Evolutionary conservation across 35 echinoderm and acorn worm species (phyloP).

Genomic region (Amphiura filiformis): DNA sequence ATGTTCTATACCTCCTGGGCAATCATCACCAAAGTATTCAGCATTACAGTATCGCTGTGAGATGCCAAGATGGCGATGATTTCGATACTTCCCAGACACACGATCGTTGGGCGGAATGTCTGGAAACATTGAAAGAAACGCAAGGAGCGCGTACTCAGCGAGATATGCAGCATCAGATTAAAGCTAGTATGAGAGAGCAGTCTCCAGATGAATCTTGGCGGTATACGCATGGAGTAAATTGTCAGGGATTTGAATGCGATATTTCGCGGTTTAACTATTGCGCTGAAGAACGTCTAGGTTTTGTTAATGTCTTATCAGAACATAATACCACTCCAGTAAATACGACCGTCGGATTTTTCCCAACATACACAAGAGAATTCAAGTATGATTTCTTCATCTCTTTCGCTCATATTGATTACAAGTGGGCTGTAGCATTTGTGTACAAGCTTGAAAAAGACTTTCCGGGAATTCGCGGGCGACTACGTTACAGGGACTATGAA

Average conservation of each 20-base stretch:
- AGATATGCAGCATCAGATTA: conserved; percentile 24
- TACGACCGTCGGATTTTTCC: not conserved
- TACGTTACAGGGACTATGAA: conserved; percentile 83
- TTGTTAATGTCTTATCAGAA: conserved; percentile 70
- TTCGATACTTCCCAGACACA: conserved; percentile 75
- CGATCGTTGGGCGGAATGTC: conserved; percentile 69
- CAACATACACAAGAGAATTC: conserved; percentile 1
- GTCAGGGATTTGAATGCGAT: conserved; percentile 85
- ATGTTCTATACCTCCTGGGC: conserved; percentile 55
- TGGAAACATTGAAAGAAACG: conserved; percentile 53
- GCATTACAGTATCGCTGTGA: conserved; percentile 59
- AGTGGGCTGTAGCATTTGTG: conserved; percentile 80
- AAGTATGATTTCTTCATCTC: conserved; percentile 87
- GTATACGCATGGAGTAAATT: conserved; percentile 55
- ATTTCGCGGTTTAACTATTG: conserved; percentile 79
- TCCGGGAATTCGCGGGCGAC: conserved; percentile 41
- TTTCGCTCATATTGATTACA: conserved; percentile 80
- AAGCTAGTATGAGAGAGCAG: conserved; percentile 23
- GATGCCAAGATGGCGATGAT: conserved; percentile 49
- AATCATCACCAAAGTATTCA: not conserved
- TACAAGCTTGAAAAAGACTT: conserved; percentile 73
- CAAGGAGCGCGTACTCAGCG: conserved; percentile 47
- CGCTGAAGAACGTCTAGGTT: conserved; percentile 58
- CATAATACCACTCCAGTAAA: not conserved
- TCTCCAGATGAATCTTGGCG: conserved; percentile 31